These are phyloP conservation scores for Idaea aversata DNA, from an alignment of 2,888 invertebrate genomes.

Conservation along the genomic window DNA sequence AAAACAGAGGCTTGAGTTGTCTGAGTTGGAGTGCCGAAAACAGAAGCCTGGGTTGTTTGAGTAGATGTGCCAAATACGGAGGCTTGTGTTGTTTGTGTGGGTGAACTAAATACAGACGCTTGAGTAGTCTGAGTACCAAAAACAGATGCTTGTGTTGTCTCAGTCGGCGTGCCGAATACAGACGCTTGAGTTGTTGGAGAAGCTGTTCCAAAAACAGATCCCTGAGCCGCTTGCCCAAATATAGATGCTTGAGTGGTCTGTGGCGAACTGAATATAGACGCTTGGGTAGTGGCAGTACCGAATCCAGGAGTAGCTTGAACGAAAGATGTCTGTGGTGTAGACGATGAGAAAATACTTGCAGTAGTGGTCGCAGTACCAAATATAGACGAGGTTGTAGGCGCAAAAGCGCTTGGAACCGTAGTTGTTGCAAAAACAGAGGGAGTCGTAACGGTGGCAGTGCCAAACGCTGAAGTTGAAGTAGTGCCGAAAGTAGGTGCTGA, in stretches of 20 bases:
- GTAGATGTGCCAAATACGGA: slow-evolving; percentile 31
- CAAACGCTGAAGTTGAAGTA: neutral
- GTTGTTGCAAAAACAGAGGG: slow-evolving; percentile 9
- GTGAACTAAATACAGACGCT: slow-evolving; percentile 33
- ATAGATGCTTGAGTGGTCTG: slow-evolving; percentile 43
- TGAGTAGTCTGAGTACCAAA: slow-evolving; percentile 35
- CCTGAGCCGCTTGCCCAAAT: slow-evolving; percentile 34
- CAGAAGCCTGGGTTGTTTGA: slow-evolving; percentile 27
- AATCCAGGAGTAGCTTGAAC: slow-evolving; percentile 29
- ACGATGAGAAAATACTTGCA: slow-evolving; percentile 35
- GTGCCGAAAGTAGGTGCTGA: neutral
- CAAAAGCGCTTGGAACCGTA: slow-evolving; percentile 25
- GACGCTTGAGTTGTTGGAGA: slow-evolving; percentile 34
- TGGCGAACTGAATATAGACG: slow-evolving; percentile 47
- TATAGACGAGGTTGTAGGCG: slow-evolving; percentile 27
- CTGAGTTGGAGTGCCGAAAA: slow-evolving; percentile 32
- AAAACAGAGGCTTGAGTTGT: slow-evolving; percentile 31
- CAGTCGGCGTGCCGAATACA: slow-evolving; percentile 31
- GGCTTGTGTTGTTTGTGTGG: slow-evolving; percentile 24
- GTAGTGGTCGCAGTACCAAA: slow-evolving; percentile 28
- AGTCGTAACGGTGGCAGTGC: neutral
- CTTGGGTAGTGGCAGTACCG: slow-evolving; percentile 31
- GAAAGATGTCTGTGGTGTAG: slow-evolving; percentile 38
- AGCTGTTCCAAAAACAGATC: slow-evolving; percentile 42
- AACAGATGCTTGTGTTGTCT: slow-evolving; percentile 28